Percentiles rank a stretch among this genome's conserved stretches.
These are phyloP conservation scores for Drosophila tsacasi DNA, from an alignment of 1,140 invertebrate genomes.

Conservation along the genomic window DNA sequence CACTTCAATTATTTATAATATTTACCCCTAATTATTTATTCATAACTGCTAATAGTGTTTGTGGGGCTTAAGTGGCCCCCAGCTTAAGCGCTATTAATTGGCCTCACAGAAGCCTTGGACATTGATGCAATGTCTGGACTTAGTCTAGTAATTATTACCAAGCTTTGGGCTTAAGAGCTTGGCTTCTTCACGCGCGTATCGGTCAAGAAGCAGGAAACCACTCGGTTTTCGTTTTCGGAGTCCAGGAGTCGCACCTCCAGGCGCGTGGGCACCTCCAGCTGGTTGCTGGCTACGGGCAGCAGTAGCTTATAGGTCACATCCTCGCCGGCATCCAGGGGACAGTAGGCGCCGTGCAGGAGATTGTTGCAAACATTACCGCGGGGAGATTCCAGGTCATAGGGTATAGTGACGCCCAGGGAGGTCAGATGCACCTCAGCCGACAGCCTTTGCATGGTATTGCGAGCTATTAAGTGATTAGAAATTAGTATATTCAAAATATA, in stretches of 20 bases:
- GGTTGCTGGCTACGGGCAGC: slow-evolving; percentile 49
- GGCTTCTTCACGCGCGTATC: slow-evolving; percentile 66
- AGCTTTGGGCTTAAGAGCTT: background rate
- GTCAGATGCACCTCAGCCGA: slow-evolving; percentile 61
- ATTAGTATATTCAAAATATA: background rate
- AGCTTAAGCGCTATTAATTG: slow-evolving; percentile 64
- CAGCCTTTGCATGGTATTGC: slow-evolving; percentile 55
- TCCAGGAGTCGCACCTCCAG: slow-evolving; percentile 66
- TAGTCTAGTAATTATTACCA: slow-evolving; percentile 4
- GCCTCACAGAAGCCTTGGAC: slow-evolving; percentile 34
- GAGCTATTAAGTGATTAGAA: slow-evolving; percentile 28
- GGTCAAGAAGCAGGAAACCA: slow-evolving; percentile 69
- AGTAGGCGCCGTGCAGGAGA: slow-evolving; percentile 72
- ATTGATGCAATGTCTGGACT: slow-evolving; percentile 76
- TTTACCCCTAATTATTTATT: slow-evolving; percentile 80
- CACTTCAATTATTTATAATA: slow-evolving; percentile 66
- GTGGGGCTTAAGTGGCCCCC: slow-evolving; percentile 31
- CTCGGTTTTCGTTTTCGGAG: slow-evolving; percentile 18
- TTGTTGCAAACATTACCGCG: slow-evolving; percentile 68
- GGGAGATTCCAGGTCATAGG: slow-evolving; percentile 54
- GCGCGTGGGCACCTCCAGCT: slow-evolving; percentile 68
- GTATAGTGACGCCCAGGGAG: slow-evolving; percentile 68
- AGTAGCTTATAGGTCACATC: slow-evolving; percentile 75
- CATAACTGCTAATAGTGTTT: slow-evolving; percentile 77
- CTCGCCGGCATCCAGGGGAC: slow-evolving; percentile 72